Conservation (phyloP, 2,113 vertebrate genomes). For the Hucho hucho region DNA sequence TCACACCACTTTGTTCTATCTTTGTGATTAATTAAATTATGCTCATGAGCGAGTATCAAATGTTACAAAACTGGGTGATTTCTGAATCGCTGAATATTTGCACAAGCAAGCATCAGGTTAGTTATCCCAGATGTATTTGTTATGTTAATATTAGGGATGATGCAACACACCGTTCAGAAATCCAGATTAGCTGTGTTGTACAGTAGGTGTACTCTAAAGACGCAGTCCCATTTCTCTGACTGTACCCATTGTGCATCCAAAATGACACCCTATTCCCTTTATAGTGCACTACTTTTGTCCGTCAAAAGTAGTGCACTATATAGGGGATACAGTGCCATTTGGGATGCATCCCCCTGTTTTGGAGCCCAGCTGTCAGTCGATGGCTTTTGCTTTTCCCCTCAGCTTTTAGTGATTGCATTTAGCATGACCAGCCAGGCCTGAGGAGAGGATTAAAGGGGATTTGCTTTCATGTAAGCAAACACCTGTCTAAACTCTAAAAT, state of each 20-base stretch:
- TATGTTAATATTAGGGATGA: slow-evolving; percentile 36
- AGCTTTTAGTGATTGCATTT: slow-evolving; percentile 35
- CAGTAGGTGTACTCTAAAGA: not conserved
- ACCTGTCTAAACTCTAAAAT: slow-evolving; percentile 46
- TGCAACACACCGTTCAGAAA: slow-evolving; percentile 57
- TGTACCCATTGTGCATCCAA: not conserved
- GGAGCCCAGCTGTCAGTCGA: slow-evolving; percentile 33
- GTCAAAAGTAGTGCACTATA: too few relatives aligned
- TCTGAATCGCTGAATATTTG: slow-evolving; percentile 5
- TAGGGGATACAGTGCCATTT: too few relatives aligned
- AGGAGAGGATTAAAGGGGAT: slow-evolving; percentile 48
- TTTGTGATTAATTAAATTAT: not conserved
- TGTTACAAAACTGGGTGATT: slow-evolving; percentile 8
- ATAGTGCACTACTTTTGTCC: too few relatives aligned
- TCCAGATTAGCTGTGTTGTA: slow-evolving; percentile 41
- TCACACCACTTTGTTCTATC: not conserved
- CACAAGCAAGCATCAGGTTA: not conserved
- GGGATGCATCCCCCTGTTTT: slow-evolving; percentile 24
- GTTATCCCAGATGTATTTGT: slow-evolving; percentile 30
- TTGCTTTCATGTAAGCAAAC: slow-evolving; percentile 52
- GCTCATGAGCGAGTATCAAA: not conserved
- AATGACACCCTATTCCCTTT: too few relatives aligned
- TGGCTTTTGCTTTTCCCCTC: slow-evolving; percentile 11
- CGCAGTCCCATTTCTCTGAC: slow-evolving; percentile 24
- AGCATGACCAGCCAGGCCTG: too few relatives aligned